phyloP scores from a whole-genome alignment of 1,140 invertebrate species.

The Lepidurus apus region DNA sequence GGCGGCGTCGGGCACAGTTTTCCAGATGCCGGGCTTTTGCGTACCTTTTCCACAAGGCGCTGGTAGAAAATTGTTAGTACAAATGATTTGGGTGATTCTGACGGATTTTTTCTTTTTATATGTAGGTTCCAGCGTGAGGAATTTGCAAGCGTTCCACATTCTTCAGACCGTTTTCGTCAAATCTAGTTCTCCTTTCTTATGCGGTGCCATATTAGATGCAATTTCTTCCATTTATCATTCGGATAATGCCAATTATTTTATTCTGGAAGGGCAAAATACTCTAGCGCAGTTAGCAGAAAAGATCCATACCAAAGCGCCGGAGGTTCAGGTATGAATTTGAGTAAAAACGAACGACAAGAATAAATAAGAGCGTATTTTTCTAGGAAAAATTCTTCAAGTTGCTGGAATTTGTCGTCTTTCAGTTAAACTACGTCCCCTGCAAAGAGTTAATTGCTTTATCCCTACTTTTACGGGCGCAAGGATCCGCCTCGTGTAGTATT shows the following conservation, averaged over 20 bases:
- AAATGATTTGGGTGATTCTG: neutral
- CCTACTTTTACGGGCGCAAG: conserved; percentile 76
- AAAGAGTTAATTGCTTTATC: conserved; percentile 96
- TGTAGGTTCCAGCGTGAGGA: conserved; percentile 69
- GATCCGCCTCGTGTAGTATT: conserved; percentile 72
- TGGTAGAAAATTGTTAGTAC: conserved; percentile 52
- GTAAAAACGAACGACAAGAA: neutral
- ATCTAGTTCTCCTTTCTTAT: conserved; percentile 74
- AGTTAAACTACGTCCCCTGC: conserved; percentile 96
- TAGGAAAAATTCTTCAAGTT: conserved; percentile 91
- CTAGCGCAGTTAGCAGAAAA: conserved; percentile 93
- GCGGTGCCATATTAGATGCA: conserved; percentile 86
- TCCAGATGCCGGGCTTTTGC: conserved; percentile 87
- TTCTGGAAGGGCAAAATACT: conserved; percentile 92
- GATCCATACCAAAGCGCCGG: conserved; percentile 79
- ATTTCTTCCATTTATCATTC: conserved; percentile 95
- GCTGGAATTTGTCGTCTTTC: conserved; percentile 92
- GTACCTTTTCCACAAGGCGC: conserved; percentile 82
- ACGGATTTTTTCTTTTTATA: conserved; percentile 28
- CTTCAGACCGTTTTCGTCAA: conserved; percentile 89
- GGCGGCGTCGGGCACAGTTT: conserved; percentile 72
- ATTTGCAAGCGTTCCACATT: conserved; percentile 92
- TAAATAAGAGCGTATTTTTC: conserved; percentile 39
- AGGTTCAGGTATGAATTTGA: conserved; percentile 65
- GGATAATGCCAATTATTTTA: conserved; percentile 98